Base-by-base conservation (phyloP, 2,888 invertebrate species). In the Galerucella pusilla region DNA sequence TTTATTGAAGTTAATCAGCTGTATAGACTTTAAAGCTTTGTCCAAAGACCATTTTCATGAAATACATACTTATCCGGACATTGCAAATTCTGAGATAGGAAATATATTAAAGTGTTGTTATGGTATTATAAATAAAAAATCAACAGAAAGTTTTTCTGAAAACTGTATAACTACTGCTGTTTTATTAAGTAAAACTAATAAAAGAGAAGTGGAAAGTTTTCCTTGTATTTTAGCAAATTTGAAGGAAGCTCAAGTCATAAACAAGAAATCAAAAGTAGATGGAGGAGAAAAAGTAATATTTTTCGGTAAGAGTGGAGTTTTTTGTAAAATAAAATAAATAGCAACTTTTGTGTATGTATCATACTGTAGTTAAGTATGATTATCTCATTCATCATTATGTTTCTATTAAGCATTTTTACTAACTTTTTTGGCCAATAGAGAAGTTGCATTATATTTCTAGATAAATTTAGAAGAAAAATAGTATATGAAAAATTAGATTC, bases 1-100 rank as follows among this genome's bases (percentile, higher is more conserved):
- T 12, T 79, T 86, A 63, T 78, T 84, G 54, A 80, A 78, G 67
- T 78, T 88, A 64, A 78, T 88, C 60, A 80, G 80, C 71, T 86
- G 86, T 78, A 65, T 88, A 16, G 82, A 86, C 80, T 87, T 83
- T 79, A 79, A 81, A 25, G 74, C 54, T 35, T 28, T 86, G 5
- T 75, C 75, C 2, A 64, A 77, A 28, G 61, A 75, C 64, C 82
- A 86, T 73, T 79, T 88, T 52, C 79, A 77, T 45, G 82, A 85
- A 78, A 85, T 87, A 71, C 76, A 84, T 72, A 77, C 76, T 6
- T 84, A 82, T 80, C 83, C 83, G 14, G 83, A 84, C 80, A 80
- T 87, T 68, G 71, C 69, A 45, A 82, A 84, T 73, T 69, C 69
- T 12, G 78, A 81, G 70, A 80, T 86, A 71, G 71, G 68, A 20